Base-by-base conservation (phyloP, 2,797 vertebrate species). In the Phalloptychus januarius region DNA sequence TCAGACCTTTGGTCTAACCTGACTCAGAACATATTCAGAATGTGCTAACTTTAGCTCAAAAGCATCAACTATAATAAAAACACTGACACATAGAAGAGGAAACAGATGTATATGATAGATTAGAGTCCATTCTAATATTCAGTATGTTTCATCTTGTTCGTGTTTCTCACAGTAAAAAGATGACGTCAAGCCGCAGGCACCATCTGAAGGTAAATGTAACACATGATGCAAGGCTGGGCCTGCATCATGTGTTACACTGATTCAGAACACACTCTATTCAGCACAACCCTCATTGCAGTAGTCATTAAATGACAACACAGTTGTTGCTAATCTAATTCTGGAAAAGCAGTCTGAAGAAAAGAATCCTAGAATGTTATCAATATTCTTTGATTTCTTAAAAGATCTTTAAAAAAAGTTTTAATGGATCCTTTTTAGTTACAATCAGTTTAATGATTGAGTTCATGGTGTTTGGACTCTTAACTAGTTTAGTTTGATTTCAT, bases 171-270 rank as follows among this genome's bases (percentile, higher is more conserved):
- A 94, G 97, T 0, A 97, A 94, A 61, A 96, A 97, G 92, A 96
- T 97, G 94, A 91, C 94, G 18, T 96, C 96, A 25, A 96, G 96
- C 94, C 97, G 97, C 85, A 94, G 89, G 91, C 96, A 97, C 88
- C 97, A 97, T 82, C 96, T 98, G 10, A 95, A 95, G 93, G 94
- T 95, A 87, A 4, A n/a, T n/a, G n/a, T n/a, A n/a, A n/a, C n/a
- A n/a, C n/a, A n/a, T n/a, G n/a, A n/a, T n/a, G n/a, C n/a, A n/a
- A n/a, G n/a, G n/a, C 15, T 5, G 33, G 18, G 20, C 20, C 25
- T 67, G 5, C 36, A 42, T 42, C 20, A 25, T 65, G 61, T 38
- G 61, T 38, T 65, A 8, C 4, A 38, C 18, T 38, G 33, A 38
- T 65, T 38, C n/a, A 61, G 13, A 36, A 25, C 36, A 20, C 16